Percentiles rank a stretch among this genome's conserved stretches.
These are phyloP conservation scores for Drosophila merina DNA, from an alignment of 2,888 invertebrate species.

Conservation along the genomic window DNA sequence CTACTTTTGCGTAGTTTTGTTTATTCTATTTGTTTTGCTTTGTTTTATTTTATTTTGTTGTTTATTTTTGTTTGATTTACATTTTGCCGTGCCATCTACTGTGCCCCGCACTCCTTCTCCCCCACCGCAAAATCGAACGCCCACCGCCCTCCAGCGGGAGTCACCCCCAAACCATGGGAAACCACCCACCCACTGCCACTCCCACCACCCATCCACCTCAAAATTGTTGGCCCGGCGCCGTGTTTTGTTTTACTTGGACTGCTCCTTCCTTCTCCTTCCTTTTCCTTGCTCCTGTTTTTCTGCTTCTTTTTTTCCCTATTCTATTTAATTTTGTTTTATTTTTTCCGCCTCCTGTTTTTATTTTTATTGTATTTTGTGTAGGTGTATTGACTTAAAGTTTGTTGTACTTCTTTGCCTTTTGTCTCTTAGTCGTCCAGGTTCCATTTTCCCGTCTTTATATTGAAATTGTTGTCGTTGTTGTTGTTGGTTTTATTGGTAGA, in stretches of 20 bases:
- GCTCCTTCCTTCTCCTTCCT: slow-evolving; percentile 34
- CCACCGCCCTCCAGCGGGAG: background rate
- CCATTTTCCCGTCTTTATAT: slow-evolving; percentile 14
- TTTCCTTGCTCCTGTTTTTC: slow-evolving; percentile 19
- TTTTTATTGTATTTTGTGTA: slow-evolving; percentile 52
- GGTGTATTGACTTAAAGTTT: slow-evolving; percentile 77
- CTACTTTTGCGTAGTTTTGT: slow-evolving; percentile 76
- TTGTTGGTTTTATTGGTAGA: slow-evolving; percentile 49
- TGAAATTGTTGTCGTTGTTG: slow-evolving; percentile 18
- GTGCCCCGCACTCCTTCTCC: slow-evolving; percentile 6
- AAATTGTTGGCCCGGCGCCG: slow-evolving; percentile 37
- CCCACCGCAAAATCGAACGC: background rate
- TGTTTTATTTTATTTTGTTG: slow-evolving; percentile 64
- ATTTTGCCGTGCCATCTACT: slow-evolving; percentile 62
- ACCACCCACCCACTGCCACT: background rate
- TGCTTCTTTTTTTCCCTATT: slow-evolving; percentile 3
- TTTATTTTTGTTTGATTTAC: slow-evolving; percentile 75
- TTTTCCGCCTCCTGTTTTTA: slow-evolving; percentile 40
- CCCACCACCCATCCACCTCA: slow-evolving; percentile 21
- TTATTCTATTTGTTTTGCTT: slow-evolving; percentile 78
- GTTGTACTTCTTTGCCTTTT: slow-evolving; percentile 67
- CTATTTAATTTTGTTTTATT: slow-evolving; percentile 70
- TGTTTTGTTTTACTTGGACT: slow-evolving; percentile 67
- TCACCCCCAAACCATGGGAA: background rate
- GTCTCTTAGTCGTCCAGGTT: slow-evolving; percentile 36